Percentiles rank a stretch among this genome's conserved stretches.
These are phyloP conservation scores for Hycleus phaleratus DNA, from an alignment of 1,140 invertebrate genomes.

Conservation along the genomic window DNA sequence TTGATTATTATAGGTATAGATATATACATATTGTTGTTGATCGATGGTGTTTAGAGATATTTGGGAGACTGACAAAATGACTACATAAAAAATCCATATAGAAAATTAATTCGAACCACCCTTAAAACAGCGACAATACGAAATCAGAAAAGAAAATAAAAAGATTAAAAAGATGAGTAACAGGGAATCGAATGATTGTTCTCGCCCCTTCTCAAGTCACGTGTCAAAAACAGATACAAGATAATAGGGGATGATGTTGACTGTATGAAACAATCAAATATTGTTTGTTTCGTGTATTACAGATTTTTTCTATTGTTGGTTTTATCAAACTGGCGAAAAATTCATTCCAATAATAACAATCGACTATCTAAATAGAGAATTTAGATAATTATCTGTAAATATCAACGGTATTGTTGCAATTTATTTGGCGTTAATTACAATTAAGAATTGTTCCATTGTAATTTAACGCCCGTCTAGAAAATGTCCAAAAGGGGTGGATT, in stretches of 20 bases:
- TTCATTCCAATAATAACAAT: too few species aligned
- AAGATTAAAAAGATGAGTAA: conserved; percentile 28
- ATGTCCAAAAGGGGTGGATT: too few species aligned
- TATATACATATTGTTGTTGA: background rate
- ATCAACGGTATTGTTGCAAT: too few species aligned
- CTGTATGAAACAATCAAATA: conserved; percentile 16
- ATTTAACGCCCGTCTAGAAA: too few species aligned
- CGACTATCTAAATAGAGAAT: too few species aligned
- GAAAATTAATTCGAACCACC: conserved; percentile 22
- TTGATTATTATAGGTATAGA: background rate
- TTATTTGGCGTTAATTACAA: too few species aligned
- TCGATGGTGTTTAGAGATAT: background rate
- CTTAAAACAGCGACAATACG: conserved; percentile 7
- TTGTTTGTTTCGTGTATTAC: conserved; percentile 30
- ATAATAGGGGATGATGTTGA: conserved; percentile 19
- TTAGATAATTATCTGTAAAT: too few species aligned
- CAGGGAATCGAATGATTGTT: conserved; percentile 22
- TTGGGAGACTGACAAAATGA: background rate
- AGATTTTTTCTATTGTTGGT: conserved; percentile 16
- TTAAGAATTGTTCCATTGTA: too few species aligned
- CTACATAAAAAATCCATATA: conserved; percentile 19
- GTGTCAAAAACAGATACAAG: conserved; percentile 25
- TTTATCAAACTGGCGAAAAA: too few species aligned
- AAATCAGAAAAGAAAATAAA: conserved; percentile 24
- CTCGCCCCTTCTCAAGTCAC: conserved; percentile 18